Percentiles rank a stretch among this genome's conserved stretches.
These are phyloP conservation scores for Drosophila sp. DNA, from an alignment of 1,140 invertebrate genomes.

Conservation along the genomic window DNA sequence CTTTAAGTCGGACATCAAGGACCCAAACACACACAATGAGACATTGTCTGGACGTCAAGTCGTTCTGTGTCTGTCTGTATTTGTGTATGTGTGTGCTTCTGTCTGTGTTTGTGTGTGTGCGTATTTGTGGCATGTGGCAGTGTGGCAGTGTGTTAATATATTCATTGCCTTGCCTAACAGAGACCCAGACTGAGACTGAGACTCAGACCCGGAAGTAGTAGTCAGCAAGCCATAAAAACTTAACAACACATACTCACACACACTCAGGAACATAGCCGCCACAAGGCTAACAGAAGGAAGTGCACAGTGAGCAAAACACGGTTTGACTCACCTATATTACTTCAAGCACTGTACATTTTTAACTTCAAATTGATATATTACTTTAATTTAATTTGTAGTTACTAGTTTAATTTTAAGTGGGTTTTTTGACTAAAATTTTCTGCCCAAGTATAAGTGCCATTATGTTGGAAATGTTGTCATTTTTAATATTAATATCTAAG, in stretches of 20 bases:
- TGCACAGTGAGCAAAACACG: no score
- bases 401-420: no score
- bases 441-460: no score
- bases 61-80: slow-evolving; percentile 6
- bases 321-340: no score
- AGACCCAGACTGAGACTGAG: slow-evolving; percentile 17
- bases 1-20: slow-evolving; percentile 40
- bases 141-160: slow-evolving; percentile 76
- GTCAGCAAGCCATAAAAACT: slow-evolving; percentile 83
- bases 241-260: slow-evolving; percentile 55
- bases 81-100: slow-evolving; percentile 34
- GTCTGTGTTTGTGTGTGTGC: slow-evolving; percentile 34
- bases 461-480: no score
- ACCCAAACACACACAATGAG: slow-evolving; percentile 35
- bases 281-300: slow-evolving; percentile 39
- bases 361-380: no score
- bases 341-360: no score
- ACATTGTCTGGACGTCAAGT: slow-evolving; percentile 47
- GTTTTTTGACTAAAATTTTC: no score
- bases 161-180: slow-evolving; percentile 68
- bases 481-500: no score
- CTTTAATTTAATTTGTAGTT: no score
- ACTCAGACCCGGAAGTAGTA: slow-evolving; percentile 73
- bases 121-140: slow-evolving; percentile 20
- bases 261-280: slow-evolving; percentile 33